Evolutionary conservation across 2,797 vertebrate species (phyloP), one percentile per base, ranked within the genome.

Genomic region (Syndactyla subalaris): DNA sequence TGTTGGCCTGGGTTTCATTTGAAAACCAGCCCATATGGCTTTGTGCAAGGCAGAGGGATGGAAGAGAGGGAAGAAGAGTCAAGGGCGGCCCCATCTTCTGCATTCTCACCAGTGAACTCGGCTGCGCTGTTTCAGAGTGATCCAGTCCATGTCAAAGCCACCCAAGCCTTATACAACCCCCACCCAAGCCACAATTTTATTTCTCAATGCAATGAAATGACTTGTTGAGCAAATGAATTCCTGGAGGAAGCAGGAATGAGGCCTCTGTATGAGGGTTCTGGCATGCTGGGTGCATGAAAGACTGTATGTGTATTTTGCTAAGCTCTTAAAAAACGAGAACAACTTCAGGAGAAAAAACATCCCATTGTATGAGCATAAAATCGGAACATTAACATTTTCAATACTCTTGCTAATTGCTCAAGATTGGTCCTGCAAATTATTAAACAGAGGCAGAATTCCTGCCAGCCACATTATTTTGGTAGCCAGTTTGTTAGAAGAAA

Each of bases 401-500:
- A 83, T 80, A 58, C 12, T 93, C 67, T 48, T 74, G 71, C 45
- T 95, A 94, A 89, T 75, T 91, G 75, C 84, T 91, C 77, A 94
- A 80, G 86, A 83, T 92, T 65, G 57, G 77, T 39, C 86, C 70
- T 83, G 65, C 54, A 94, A 95, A 89, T 92, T 94, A 93, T 89
- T 94, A 95, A 95, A 93, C 46, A 91, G 96, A 85, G 57, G 72
- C 75, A 41, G 27, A 88, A 90, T 46, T 94, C 58, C 63, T 86
- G 62, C 77, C 71, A 93, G 91, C 24, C 61, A 93, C 29, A 66
- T 89, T 80, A 96, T 91, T 95, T 90, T 89, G 78, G 94, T 93
- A 96, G 88, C 49, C 74, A 91, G 54, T 83, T 91, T 85, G n/a
- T 62, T 51, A 62, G 88, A 78, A 80, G 80, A 94, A 94, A 95